Conservation (phyloP, 1,140 invertebrate species). For the Conopomorpha cramerella region DNA sequence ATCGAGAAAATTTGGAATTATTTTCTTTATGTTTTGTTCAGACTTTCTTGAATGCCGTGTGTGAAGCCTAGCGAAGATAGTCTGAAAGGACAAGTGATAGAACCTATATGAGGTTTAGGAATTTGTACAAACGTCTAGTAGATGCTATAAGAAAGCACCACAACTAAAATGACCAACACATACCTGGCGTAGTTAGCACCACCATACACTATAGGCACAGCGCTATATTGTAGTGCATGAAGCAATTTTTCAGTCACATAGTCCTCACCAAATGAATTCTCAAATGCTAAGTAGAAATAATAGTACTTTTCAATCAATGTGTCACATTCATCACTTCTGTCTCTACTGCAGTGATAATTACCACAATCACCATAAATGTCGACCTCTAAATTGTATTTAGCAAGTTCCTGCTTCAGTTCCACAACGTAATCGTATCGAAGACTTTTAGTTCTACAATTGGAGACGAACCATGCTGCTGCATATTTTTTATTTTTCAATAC, state of each 20-base stretch:
- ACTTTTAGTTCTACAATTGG: slow-evolving; percentile 65
- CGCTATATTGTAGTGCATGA: slow-evolving; percentile 41
- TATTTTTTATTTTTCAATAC: slow-evolving; percentile 48
- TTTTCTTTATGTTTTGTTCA: slow-evolving; percentile 5
- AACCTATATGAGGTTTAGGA: too few relatives aligned
- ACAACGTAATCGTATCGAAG: slow-evolving; percentile 61
- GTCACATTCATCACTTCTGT: slow-evolving; percentile 35
- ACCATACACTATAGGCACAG: slow-evolving; percentile 57
- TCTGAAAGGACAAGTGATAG: too few relatives aligned
- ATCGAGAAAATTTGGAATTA: neutral
- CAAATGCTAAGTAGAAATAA: slow-evolving; percentile 74
- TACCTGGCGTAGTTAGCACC: slow-evolving; percentile 40
- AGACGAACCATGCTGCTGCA: slow-evolving; percentile 68
- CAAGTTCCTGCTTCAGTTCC: slow-evolving; percentile 61
- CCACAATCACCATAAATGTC: slow-evolving; percentile 75
- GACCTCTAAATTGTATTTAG: slow-evolving; percentile 37
- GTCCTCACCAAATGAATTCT: slow-evolving; percentile 67
- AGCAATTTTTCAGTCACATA: slow-evolving; percentile 72
- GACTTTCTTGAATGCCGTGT: too few relatives aligned
- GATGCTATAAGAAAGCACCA: too few relatives aligned
- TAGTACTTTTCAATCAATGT: slow-evolving; percentile 57
- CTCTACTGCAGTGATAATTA: slow-evolving; percentile 22
- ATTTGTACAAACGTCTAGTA: too few relatives aligned
- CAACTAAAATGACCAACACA: too few relatives aligned
- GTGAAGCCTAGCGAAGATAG: too few relatives aligned